Evolutionary conservation across 2,797 vertebrate species (phyloP).

Genomic region (Helarctos malayanus): DNA sequence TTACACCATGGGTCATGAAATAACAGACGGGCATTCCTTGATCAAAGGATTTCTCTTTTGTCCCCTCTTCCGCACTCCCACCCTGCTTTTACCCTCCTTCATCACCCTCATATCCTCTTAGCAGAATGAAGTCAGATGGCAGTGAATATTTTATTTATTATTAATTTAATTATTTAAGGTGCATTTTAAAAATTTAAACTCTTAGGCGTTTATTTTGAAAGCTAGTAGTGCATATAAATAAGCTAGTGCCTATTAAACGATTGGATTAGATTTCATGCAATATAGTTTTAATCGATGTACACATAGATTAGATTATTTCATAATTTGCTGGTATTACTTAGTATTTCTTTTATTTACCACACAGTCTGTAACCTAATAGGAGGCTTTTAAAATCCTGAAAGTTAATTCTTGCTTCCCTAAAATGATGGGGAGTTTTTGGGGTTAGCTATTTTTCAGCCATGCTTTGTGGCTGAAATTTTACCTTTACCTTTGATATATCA

Average conservation of each 20-base stretch:
- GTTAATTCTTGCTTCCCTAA: constrained; percentile 30
- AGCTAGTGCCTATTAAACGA: background rate
- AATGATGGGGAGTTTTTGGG: background rate
- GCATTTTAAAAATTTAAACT: background rate
- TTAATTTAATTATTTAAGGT: constrained; percentile 46
- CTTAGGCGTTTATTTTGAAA: constrained; percentile 24
- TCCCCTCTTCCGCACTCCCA: background rate
- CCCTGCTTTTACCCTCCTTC: background rate
- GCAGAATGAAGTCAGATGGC: constrained; percentile 22
- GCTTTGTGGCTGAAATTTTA: background rate
- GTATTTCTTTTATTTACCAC: constrained; percentile 27
- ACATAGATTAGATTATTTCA: background rate
- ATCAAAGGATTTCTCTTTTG: background rate
- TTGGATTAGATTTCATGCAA: background rate
- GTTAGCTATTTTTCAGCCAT: background rate
- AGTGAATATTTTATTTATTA: constrained; percentile 23
- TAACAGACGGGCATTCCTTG: background rate
- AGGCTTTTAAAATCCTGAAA: background rate
- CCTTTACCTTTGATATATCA: background rate
- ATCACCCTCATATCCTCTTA: background rate
- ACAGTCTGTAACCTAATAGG: background rate
- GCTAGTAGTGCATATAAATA: background rate
- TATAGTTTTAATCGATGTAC: background rate
- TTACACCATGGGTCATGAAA: constrained; percentile 61
- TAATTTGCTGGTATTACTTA: background rate